phyloP scores from a whole-genome alignment of 2,797 vertebrate genomes.

The Dermochelys coriacea region DNA sequence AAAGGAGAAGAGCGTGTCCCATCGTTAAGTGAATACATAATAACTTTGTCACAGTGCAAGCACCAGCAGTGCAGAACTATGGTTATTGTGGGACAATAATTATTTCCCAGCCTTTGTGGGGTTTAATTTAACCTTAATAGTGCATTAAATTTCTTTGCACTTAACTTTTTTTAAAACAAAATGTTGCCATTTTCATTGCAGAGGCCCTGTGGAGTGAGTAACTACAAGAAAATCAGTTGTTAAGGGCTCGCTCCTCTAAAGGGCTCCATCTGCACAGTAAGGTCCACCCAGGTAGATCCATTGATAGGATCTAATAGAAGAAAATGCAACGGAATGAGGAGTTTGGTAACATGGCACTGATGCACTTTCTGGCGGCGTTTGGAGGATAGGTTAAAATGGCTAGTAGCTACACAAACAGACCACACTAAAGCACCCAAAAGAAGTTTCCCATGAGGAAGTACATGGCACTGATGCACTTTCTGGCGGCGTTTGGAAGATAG shows the following conservation, averaged over 20 bases:
- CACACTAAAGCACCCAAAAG: not conserved
- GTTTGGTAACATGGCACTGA: not conserved
- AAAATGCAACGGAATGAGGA: not conserved
- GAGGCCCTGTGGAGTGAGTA: fast-evolving
- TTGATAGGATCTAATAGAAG: not conserved
- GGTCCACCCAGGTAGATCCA: not conserved
- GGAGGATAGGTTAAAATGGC: not conserved
- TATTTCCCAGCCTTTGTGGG: not conserved
- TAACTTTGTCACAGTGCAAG: not conserved
- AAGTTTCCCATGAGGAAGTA: not conserved
- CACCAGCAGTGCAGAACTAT: not conserved
- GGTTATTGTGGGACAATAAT: not conserved
- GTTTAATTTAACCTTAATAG: not conserved
- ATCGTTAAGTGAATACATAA: fast-evolving
- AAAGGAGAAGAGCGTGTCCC: fast-evolving
- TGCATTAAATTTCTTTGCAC: not conserved
- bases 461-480: not conserved
- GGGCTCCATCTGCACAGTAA: not conserved
- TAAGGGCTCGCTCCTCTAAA: too few relatives aligned
- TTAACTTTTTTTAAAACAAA: not conserved
- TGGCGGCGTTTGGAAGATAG: too few relatives aligned
- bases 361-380: not conserved
- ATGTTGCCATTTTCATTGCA: not conserved
- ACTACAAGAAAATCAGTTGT: too few relatives aligned
- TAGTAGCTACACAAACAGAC: not conserved